Evolutionary conservation across 2,797 vertebrate genomes (phyloP).

Genomic region (Sebastes vulpes): DNA sequence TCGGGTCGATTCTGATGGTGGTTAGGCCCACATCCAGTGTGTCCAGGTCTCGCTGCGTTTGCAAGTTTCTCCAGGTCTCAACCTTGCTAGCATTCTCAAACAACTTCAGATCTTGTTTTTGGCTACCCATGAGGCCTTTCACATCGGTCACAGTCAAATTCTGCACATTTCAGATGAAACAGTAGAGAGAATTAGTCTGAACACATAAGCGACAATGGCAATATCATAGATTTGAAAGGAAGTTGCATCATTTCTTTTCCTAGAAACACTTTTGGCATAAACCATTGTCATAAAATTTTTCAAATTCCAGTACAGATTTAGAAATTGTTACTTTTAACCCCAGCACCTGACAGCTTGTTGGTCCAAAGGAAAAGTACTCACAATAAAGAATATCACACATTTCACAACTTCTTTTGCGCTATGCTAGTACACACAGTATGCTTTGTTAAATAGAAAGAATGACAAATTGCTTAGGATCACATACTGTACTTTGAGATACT

Average conservation of each 20-base stretch:
- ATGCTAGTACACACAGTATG: background rate
- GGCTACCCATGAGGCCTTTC: conserved; percentile 49
- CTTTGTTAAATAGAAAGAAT: background rate
- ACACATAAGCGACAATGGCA: background rate
- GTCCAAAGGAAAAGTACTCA: background rate
- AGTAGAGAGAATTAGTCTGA: background rate
- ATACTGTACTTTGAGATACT: background rate
- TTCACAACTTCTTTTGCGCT: background rate
- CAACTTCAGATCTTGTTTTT: conserved; percentile 65
- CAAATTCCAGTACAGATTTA: background rate
- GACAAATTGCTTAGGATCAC: background rate
- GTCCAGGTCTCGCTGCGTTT: conserved; percentile 65
- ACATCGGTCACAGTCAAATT: conserved; percentile 65
- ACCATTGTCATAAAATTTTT: background rate
- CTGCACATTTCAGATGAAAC: conserved; percentile 42
- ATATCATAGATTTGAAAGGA: background rate
- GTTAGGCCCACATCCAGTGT: conserved; percentile 46
- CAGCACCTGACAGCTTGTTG: background rate
- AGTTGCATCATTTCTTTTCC: background rate
- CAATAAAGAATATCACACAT: background rate
- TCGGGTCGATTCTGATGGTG: background rate
- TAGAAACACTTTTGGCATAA: background rate
- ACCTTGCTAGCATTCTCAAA: conserved; percentile 72
- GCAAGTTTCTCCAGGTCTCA: conserved; percentile 57
- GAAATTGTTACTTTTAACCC: background rate